Percentiles rank a stretch among this genome's conserved stretches.
Evolutionary conservation across 53 echinoderm and acorn worm species (phyloP).

Genomic region (Stichopus horrens): DNA sequence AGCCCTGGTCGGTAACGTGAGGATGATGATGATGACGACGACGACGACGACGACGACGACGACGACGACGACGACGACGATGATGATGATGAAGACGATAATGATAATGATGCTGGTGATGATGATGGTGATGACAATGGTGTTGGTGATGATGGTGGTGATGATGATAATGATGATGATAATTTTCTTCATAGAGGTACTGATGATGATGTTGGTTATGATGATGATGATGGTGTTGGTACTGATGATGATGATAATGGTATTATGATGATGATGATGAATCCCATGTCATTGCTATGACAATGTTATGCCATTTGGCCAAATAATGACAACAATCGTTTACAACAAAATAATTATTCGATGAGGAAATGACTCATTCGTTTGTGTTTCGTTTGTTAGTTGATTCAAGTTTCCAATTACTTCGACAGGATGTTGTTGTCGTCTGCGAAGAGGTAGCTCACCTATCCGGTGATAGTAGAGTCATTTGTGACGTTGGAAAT

Average conservation of each 20-base stretch:
- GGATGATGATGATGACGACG: neutral
- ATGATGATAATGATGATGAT: neutral
- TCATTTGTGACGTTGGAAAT: constrained; percentile 29
- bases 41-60: neutral
- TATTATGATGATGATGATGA: no score
- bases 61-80: neutral
- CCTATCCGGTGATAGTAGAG: neutral
- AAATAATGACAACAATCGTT: no score
- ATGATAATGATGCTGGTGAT: neutral
- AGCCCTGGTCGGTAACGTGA: neutral
- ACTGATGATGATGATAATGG: no score
- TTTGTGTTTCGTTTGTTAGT: no score
- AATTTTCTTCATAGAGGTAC: no score
- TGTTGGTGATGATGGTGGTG: neutral
- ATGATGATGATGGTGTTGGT: neutral
- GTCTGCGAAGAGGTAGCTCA: constrained; percentile 7
- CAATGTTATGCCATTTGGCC: no score
- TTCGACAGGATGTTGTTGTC: constrained; percentile 27
- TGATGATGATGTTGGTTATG: neutral
- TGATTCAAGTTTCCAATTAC: neutral
- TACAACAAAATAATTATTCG: no score
- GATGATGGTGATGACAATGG: neutral
- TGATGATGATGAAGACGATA: neutral
- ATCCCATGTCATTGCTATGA: no score
- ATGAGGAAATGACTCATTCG: no score